These are phyloP conservation scores for Glyptemys insculpta DNA, from an alignment of 2,797 vertebrate species.

Conservation along the genomic window DNA sequence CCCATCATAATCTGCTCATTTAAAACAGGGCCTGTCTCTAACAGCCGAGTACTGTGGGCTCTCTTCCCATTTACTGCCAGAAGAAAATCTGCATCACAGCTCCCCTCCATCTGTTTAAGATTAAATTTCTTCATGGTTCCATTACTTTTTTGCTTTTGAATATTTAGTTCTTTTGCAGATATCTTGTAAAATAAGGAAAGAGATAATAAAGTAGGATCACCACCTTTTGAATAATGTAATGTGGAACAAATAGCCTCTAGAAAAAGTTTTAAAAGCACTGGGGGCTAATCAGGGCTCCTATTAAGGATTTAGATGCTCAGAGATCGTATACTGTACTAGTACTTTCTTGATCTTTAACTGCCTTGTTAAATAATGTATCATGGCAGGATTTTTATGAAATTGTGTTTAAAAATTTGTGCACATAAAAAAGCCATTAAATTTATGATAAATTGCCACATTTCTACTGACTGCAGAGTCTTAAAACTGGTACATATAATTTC, in stretches of 20 bases:
- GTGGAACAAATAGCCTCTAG: not conserved
- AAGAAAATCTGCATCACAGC: conserved; percentile 51
- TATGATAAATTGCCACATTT: conserved; percentile 30
- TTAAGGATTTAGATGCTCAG: conserved; percentile 42
- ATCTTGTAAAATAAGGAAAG: not conserved
- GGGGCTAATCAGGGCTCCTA: conserved; percentile 41
- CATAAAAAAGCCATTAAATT: conserved; percentile 53
- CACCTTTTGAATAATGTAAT: conserved; percentile 21
- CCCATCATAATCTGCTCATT: conserved; percentile 71
- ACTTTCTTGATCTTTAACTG: conserved; percentile 58
- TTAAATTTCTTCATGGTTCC: conserved; percentile 25
- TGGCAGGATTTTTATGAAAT: conserved; percentile 51
- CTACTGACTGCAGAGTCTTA: not conserved
- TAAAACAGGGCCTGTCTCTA: conserved; percentile 55
- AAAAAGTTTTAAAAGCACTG: conserved; percentile 23
- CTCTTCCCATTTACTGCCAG: conserved; percentile 56
- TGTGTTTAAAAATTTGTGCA: conserved; percentile 53
- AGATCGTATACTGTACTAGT: not conserved
- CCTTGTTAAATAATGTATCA: conserved; percentile 27
- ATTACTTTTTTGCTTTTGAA: not conserved
- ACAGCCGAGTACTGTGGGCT: conserved; percentile 48
- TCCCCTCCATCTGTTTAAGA: conserved; percentile 68
- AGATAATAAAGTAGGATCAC: conserved; percentile 35
- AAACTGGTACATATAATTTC: not conserved
- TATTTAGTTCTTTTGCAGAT: conserved; percentile 12